These are phyloP conservation scores for Entomobrya multifasciata DNA, from an alignment of 2,888 invertebrate genomes.

Conservation along the genomic window DNA sequence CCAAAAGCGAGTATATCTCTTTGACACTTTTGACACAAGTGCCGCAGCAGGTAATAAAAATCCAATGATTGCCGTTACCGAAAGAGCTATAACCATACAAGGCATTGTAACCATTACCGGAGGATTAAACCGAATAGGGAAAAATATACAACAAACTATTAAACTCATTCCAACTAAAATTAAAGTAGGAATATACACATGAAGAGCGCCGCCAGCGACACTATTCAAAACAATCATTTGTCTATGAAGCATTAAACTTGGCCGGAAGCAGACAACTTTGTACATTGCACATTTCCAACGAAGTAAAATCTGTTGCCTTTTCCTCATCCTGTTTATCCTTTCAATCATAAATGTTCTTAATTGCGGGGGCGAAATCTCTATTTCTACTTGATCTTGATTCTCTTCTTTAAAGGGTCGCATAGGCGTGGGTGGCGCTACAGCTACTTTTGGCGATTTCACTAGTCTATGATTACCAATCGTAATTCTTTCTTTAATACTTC, in stretches of 20 bases:
- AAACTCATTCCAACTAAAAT: slow-evolving; percentile 44
- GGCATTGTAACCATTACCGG: slow-evolving; percentile 8
- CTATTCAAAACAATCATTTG: slow-evolving; percentile 37
- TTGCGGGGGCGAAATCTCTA: neutral
- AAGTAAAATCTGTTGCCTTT: neutral
- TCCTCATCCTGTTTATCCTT: neutral
- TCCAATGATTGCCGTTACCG: neutral
- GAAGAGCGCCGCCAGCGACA: slow-evolving; percentile 2
- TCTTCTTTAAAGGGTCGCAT: too few relatives aligned
- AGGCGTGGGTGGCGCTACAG: neutral
- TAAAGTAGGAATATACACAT: slow-evolving; percentile 24
- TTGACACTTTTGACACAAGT: slow-evolving; percentile 20
- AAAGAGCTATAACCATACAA: slow-evolving; percentile 13
- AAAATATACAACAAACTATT: slow-evolving; percentile 17
- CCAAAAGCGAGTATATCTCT: slow-evolving; percentile 32
- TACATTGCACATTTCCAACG: slow-evolving; percentile 38
- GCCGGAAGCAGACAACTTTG: slow-evolving; percentile 31
- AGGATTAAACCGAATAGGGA: slow-evolving; percentile 37
- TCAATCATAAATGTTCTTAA: neutral
- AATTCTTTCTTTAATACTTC: too few relatives aligned
- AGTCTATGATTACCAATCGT: too few relatives aligned
- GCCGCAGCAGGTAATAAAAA: slow-evolving; percentile 32
- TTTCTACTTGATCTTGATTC: too few relatives aligned
- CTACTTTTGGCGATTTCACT: neutral
- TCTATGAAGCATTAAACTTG: slow-evolving; percentile 33